These are phyloP conservation scores for Basileuterus tristriatus DNA, from an alignment of 2,797 vertebrate species.

Conservation along the genomic window DNA sequence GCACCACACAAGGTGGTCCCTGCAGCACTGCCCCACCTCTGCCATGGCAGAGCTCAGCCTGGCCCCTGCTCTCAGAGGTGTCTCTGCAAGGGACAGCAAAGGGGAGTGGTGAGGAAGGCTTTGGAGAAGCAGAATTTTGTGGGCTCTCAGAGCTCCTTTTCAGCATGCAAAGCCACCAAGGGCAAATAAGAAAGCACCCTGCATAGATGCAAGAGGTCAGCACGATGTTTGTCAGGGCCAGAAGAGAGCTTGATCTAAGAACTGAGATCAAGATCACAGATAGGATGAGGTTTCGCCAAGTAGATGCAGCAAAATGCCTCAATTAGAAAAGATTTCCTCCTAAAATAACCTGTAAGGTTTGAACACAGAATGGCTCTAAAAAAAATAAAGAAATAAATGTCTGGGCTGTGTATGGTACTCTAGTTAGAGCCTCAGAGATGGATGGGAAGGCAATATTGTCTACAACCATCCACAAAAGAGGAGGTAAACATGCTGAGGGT, in stretches of 20 bases:
- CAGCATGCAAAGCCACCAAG: background rate
- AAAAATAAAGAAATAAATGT: background rate
- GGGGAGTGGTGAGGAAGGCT: background rate
- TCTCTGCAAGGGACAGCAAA: background rate
- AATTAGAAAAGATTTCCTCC: background rate
- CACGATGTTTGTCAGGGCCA: background rate
- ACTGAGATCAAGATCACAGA: background rate
- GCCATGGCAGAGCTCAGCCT: fast-evolving
- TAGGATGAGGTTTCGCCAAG: background rate
- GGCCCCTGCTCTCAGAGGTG: background rate
- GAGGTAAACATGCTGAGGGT: background rate
- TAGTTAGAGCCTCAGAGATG: background rate
- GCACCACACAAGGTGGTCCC: background rate
- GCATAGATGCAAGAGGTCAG: background rate
- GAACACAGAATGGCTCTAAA: no score
- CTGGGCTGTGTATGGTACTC: background rate
- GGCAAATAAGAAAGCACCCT: background rate
- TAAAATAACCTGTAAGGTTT: background rate
- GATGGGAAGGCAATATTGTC: background rate
- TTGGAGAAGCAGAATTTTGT: background rate
- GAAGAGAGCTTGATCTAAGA: background rate
- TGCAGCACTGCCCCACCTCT: background rate
- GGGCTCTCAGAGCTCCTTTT: background rate
- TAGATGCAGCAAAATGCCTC: background rate
- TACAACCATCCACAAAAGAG: background rate